Conservation (phyloP, 2,888 invertebrate species). For the Tridacna crocea region DNA sequence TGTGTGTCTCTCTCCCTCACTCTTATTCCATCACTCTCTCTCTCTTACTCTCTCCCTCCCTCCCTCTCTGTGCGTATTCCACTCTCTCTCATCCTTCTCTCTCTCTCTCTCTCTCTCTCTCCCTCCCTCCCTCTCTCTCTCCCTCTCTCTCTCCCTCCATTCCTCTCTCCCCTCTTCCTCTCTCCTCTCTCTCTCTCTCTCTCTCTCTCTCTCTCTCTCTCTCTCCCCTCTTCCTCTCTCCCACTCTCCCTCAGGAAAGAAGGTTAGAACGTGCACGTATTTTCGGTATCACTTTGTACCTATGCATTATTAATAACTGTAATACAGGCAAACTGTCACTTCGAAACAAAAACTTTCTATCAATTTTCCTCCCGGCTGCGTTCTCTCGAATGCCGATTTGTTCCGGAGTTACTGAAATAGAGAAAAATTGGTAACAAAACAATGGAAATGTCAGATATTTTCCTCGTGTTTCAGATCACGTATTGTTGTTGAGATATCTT, state of each 20-base stretch:
- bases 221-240: background rate
- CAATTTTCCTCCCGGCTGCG: no score
- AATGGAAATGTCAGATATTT: no score
- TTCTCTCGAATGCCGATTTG: no score
- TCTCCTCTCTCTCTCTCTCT: constrained; percentile 20
- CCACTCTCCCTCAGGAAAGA: background rate
- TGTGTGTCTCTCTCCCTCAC: constrained; percentile 8
- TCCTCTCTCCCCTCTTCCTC: background rate
- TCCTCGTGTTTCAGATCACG: no score
- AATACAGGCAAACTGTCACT: no score
- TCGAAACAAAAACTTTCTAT: no score
- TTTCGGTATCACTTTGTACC: no score
- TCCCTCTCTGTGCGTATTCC: background rate
- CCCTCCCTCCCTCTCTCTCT: background rate
- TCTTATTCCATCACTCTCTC: background rate
- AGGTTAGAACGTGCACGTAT: no score
- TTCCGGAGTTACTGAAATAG: no score
- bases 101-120: background rate
- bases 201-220: constrained; percentile 24
- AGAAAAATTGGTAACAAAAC: no score
- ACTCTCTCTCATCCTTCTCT: constrained; percentile 5
- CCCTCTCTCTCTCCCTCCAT: background rate
- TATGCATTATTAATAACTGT: no score
- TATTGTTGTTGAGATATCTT: no score
- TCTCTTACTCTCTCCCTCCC: background rate